Evolutionary conservation across 2,113 vertebrate genomes (phyloP).

Genomic region (Gallinago undulata): DNA sequence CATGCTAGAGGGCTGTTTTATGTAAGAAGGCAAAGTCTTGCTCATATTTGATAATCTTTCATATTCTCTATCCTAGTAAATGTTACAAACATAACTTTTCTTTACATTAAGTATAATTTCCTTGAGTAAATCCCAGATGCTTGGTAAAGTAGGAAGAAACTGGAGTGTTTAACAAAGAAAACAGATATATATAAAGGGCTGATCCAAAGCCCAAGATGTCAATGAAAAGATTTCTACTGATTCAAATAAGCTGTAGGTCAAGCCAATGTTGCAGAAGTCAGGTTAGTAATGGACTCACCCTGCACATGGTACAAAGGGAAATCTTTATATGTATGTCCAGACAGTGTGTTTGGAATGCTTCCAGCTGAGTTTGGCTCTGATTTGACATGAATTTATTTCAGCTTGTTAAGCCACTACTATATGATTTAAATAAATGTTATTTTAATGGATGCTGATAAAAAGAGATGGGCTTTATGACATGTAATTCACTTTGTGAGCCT

Average conservation of each 20-base stretch:
- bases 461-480: not conserved
- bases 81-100: not conserved
- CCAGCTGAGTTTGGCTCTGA: constrained; percentile 9
- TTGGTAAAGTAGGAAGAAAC: not conserved
- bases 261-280: not conserved
- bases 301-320: not conserved
- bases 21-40: not conserved
- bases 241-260: not conserved
- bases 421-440: constrained; percentile 20
- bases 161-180: not conserved
- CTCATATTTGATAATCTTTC: not conserved
- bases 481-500: not conserved
- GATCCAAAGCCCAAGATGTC: not conserved
- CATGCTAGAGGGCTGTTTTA: not conserved
- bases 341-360: not conserved
- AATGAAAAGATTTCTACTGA: not conserved
- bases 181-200: not conserved
- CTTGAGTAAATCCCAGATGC: not conserved
- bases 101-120: not conserved
- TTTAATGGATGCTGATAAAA: constrained; percentile 33
- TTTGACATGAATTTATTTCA: constrained; percentile 14
- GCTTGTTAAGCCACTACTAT: constrained; percentile 1
- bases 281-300: not conserved
- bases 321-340: not conserved
- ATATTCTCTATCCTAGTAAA: not conserved